Conservation (phyloP, 2,888 invertebrate species). For the Clivina fossor region DNA sequence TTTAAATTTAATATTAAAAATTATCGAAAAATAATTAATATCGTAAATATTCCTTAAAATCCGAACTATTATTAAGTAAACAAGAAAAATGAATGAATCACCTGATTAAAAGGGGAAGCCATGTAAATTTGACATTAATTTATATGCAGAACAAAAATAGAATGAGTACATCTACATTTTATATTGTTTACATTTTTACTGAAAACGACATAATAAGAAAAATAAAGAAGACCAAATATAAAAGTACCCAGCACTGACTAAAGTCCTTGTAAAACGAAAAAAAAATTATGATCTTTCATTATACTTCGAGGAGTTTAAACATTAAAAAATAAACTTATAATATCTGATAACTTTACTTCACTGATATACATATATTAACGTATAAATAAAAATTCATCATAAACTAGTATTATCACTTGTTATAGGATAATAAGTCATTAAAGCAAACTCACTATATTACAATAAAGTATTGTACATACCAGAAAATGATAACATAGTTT, state of each 20-base stretch:
- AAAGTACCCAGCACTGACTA: too few species aligned
- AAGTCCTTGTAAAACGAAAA: too few species aligned
- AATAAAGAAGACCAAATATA: too few species aligned
- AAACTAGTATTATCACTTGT: slow-evolving; percentile 30
- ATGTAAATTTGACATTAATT: slow-evolving; percentile 27
- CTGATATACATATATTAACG: too few species aligned
- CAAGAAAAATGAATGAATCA: slow-evolving; percentile 33
- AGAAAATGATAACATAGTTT: slow-evolving; percentile 22
- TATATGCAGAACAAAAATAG: slow-evolving; percentile 8
- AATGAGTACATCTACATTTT: too few species aligned
- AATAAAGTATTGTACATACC: slow-evolving; percentile 25
- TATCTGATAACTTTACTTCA: too few species aligned
- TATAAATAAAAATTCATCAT: slow-evolving; percentile 20
- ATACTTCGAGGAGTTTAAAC: too few species aligned
- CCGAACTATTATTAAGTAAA: slow-evolving; percentile 16
- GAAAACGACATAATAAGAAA: too few species aligned
- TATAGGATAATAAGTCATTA: slow-evolving; percentile 17
- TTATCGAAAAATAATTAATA: neutral
- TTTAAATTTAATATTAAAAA: too few species aligned
- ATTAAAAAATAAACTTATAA: too few species aligned
- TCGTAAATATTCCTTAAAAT: neutral
- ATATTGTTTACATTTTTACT: too few species aligned
- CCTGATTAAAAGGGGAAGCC: slow-evolving; percentile 32
- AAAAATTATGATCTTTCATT: too few species aligned
- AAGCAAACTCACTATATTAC: slow-evolving; percentile 16